These are phyloP conservation scores for Polydrusus pterygomalis DNA, from an alignment of 2,888 invertebrate genomes.

Conservation along the genomic window DNA sequence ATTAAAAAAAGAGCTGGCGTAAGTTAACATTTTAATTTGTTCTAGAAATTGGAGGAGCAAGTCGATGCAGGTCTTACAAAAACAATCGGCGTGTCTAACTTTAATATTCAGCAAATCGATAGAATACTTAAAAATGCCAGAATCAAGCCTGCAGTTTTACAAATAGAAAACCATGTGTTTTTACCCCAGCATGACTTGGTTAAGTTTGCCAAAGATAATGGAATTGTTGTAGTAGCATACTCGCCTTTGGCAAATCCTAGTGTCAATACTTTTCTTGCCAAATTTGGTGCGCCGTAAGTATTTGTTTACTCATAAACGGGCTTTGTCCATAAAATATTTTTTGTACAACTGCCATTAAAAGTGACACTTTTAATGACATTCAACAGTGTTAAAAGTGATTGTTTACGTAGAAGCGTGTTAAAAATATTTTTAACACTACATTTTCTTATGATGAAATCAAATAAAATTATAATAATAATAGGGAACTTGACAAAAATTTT, in stretches of 20 bases:
- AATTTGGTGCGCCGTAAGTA: conserved; percentile 25
- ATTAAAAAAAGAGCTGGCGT: too few species aligned
- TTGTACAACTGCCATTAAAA: too few species aligned
- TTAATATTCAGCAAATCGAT: conserved; percentile 82
- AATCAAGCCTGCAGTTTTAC: conserved; percentile 77
- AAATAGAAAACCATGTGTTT: conserved; percentile 78
- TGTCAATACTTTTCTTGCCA: background rate
- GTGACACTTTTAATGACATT: too few species aligned
- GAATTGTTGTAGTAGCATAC: conserved; percentile 64
- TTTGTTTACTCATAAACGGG: too few species aligned
- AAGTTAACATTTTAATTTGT: background rate
- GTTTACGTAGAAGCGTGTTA: too few species aligned
- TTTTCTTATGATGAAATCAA: too few species aligned
- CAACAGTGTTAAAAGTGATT: too few species aligned
- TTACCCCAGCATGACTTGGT: conserved; percentile 72
- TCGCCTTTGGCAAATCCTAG: conserved; percentile 72
- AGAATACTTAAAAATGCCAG: conserved; percentile 73
- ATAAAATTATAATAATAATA: too few species aligned
- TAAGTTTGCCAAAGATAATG: conserved; percentile 54
- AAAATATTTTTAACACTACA: too few species aligned
- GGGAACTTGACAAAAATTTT: too few species aligned
- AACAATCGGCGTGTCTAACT: conserved; percentile 91
- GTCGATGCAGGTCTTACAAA: conserved; percentile 81
- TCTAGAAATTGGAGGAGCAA: conserved; percentile 76
- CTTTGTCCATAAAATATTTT: too few species aligned